These are phyloP conservation scores for Drosophila anomelani DNA, from an alignment of 2,888 invertebrate genomes.

Conservation along the genomic window DNA sequence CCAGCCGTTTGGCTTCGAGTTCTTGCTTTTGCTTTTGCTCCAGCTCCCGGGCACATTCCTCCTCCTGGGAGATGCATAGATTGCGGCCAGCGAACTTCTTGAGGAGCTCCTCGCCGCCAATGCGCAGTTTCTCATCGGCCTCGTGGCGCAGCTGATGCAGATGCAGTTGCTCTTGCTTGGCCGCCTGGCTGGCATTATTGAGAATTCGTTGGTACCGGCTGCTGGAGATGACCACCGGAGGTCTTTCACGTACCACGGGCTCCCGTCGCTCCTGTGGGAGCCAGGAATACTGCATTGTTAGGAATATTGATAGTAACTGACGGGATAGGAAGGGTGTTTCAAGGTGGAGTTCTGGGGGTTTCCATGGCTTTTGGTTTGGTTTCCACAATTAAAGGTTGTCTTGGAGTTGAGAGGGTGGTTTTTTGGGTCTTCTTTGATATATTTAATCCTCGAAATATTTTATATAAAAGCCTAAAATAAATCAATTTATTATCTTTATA, in stretches of 20 bases:
- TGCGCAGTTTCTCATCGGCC: slow-evolving; percentile 52
- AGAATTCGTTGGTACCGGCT: slow-evolving; percentile 58
- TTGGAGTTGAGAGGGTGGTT: neutral
- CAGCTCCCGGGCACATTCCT: slow-evolving; percentile 56
- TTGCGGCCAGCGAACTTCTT: slow-evolving; percentile 56
- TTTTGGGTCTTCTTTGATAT: neutral
- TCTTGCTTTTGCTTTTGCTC: slow-evolving; percentile 25
- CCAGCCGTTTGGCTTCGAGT: slow-evolving; percentile 29
- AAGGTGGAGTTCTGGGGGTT: neutral
- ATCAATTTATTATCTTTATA: neutral
- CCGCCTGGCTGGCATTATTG: slow-evolving; percentile 52
- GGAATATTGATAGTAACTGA: neutral
- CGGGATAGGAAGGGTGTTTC: neutral
- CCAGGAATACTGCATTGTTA: slow-evolving; percentile 66
- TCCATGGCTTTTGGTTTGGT: slow-evolving; percentile 24
- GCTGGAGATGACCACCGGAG: slow-evolving; percentile 73
- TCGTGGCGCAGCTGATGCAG: slow-evolving; percentile 46
- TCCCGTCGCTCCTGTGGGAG: slow-evolving; percentile 64
- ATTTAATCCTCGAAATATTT: neutral
- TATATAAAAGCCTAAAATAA: neutral
- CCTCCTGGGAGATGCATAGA: slow-evolving; percentile 52
- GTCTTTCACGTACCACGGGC: slow-evolving; percentile 54
- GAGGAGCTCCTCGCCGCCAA: slow-evolving; percentile 62
- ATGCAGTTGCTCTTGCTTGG: slow-evolving; percentile 40
- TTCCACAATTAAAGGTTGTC: neutral